Percentiles rank a stretch among this genome's conserved stretches.
These are phyloP conservation scores for Orbicella faveolata DNA, from an alignment of 64 coral and sea anemone genomes.

Conservation along the genomic window DNA sequence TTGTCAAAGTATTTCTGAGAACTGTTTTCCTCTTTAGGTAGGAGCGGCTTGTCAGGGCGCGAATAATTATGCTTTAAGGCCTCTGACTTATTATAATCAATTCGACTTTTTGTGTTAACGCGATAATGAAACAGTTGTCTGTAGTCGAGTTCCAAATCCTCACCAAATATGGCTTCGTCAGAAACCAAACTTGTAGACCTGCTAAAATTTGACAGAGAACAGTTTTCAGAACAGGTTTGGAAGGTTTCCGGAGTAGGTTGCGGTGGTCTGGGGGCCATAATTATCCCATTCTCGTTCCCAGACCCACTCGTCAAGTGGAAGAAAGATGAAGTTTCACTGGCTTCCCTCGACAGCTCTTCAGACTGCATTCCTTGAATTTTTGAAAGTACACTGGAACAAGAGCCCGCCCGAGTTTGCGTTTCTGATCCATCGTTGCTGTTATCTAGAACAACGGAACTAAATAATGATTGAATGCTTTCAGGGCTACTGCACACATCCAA, in stretches of 20 bases:
- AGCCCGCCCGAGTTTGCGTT: not conserved
- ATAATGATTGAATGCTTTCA: not conserved
- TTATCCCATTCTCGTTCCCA: not conserved
- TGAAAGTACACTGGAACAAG: not conserved
- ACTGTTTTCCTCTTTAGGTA: not conserved
- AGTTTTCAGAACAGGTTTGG: not conserved
- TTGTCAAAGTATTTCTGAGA: not conserved
- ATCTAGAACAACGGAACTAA: not conserved
- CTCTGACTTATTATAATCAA: not conserved
- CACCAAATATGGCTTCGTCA: not conserved
- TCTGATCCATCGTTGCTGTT: not conserved
- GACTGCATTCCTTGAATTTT: not conserved
- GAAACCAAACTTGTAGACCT: not conserved
- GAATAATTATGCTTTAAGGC: not conserved
- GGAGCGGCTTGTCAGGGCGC: too few species aligned
- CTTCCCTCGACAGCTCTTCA: not conserved
- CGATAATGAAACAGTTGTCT: not conserved
- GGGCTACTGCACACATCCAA: not conserved
- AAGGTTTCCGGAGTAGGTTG: not conserved
- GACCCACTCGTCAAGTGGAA: slow-evolving; percentile 16
- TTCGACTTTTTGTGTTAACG: not conserved
- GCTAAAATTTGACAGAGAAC: not conserved
- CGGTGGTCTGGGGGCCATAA: not conserved
- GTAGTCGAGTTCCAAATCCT: not conserved
- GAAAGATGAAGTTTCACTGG: not conserved